Percentiles rank a stretch among this genome's conserved stretches.
Conservation (phyloP, 2,888 invertebrate genomes). For the Toxonevra muliebris region DNA sequence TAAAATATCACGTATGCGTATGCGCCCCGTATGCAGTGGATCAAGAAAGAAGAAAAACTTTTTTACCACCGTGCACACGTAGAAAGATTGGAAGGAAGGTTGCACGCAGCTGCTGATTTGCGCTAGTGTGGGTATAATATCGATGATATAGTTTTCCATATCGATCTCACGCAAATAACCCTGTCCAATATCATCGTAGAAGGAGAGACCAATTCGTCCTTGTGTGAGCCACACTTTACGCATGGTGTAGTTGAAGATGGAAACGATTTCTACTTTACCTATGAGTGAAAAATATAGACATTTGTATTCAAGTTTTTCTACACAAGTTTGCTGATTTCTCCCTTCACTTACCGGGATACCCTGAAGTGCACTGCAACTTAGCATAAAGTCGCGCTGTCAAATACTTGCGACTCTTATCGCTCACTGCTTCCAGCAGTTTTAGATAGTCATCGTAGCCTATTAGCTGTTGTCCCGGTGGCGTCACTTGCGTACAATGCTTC, state of each 20-base stretch:
- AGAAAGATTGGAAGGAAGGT: constrained; percentile 94
- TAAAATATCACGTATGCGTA: constrained; percentile 90
- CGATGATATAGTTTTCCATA: constrained; percentile 93
- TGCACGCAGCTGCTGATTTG: constrained; percentile 91
- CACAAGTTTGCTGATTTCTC: neutral
- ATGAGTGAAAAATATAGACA: neutral
- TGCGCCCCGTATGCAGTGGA: constrained; percentile 84
- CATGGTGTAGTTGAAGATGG: constrained; percentile 95
- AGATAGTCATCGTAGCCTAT: constrained; percentile 87
- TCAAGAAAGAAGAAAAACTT: constrained; percentile 97
- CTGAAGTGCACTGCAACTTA: constrained; percentile 85
- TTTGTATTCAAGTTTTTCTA: neutral
- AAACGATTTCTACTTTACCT: constrained; percentile 82
- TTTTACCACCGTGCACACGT: constrained; percentile 93
- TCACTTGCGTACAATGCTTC: constrained; percentile 76
- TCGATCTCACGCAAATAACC: constrained; percentile 90
- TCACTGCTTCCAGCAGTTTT: constrained; percentile 79
- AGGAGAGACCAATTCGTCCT: constrained; percentile 89
- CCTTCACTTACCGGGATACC: constrained; percentile 70
- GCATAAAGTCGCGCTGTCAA: constrained; percentile 89
- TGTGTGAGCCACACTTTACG: constrained; percentile 94
- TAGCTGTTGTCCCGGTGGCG: constrained; percentile 80
- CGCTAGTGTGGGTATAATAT: constrained; percentile 90
- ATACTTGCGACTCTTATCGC: constrained; percentile 78
- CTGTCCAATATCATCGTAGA: constrained; percentile 93